Evolutionary conservation across 2,113 vertebrate genomes (phyloP), one percentile per base, ranked within the genome.

Genomic region (Capricornis sumatraensis): DNA sequence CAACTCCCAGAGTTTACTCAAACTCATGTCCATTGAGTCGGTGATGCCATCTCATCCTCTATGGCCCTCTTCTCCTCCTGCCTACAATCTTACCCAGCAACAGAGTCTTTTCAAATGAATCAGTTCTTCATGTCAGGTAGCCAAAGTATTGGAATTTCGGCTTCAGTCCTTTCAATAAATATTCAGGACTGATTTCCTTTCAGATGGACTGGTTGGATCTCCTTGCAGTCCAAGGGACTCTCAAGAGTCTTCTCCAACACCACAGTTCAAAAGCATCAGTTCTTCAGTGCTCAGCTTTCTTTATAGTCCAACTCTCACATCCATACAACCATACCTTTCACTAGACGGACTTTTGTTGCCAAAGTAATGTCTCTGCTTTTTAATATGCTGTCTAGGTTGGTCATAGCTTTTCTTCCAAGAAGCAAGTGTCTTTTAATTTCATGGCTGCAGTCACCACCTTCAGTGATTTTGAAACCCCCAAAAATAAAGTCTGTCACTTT

Each of bases 141-240:
- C n/a, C n/a, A 36, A 71, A 71, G 19, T 36, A 71, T 12, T 36
- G n/a, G 19, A 71, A 4, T 36, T 71, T 36, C 0, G 0, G 9
- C 64, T 71, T 71, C 9, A 71, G n/a, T 71, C n/a, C 64, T 71
- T 71, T n/a, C 64, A 71, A 71, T 36, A 71, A 21, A 36, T 71
- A 11, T 1, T 36, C 64, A 71, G 64, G 64, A 23, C n/a, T 36
- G 64, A 71, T 36, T 36, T 71, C 33, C 64, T 36, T 36, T 36
- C 2, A 21, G n/a, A 23, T 71, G 19, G n/a, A 71, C 64, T 36
- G 64, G 17, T 71, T 71, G n/a, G 64, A 71, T 36, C n/a, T 36
- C n/a, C 64, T 71, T 36, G 64, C 9, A 36, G 9, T 71, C 19
- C 17, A 36, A 36, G 0, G 4, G 64, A 12, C n/a, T 36, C 9